phyloP scores from a whole-genome alignment of 1,140 invertebrate genomes.

The Orussus abietinus region DNA sequence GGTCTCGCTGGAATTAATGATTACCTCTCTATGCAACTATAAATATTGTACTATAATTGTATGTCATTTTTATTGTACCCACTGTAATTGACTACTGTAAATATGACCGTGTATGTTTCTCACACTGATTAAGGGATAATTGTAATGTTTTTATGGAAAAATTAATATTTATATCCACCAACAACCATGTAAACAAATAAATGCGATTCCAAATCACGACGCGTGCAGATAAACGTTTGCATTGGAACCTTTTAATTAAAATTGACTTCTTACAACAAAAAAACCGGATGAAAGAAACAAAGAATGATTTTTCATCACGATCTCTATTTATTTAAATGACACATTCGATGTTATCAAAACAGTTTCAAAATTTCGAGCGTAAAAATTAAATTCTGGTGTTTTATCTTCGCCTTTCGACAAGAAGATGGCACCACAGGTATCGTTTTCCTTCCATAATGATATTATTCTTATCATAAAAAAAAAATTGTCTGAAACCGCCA shows the following conservation, averaged over 20 bases:
- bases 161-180: slow-evolving; percentile 30
- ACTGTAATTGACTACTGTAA: slow-evolving; percentile 28
- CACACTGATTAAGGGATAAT: slow-evolving; percentile 13
- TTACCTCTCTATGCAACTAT: slow-evolving; percentile 23
- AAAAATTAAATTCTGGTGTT: background rate
- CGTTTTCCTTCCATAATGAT: background rate
- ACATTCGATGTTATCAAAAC: background rate
- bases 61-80: slow-evolving; percentile 20
- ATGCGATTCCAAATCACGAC: too few species aligned
- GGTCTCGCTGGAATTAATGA: slow-evolving; percentile 9
- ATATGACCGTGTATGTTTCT: slow-evolving; percentile 27
- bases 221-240: background rate
- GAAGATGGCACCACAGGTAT: background rate
- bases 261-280: background rate
- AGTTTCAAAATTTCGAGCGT: background rate
- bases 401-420: background rate
- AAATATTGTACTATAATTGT: slow-evolving; percentile 26
- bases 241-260: background rate
- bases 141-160: slow-evolving; percentile 36
- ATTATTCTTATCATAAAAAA: too few species aligned
- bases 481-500: too few species aligned
- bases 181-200: slow-evolving; percentile 23
- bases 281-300: background rate
- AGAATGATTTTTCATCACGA: background rate
- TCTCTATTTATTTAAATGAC: background rate